Conservation (phyloP, 2,888 invertebrate species). For the Blastobasis lacticolella region DNA sequence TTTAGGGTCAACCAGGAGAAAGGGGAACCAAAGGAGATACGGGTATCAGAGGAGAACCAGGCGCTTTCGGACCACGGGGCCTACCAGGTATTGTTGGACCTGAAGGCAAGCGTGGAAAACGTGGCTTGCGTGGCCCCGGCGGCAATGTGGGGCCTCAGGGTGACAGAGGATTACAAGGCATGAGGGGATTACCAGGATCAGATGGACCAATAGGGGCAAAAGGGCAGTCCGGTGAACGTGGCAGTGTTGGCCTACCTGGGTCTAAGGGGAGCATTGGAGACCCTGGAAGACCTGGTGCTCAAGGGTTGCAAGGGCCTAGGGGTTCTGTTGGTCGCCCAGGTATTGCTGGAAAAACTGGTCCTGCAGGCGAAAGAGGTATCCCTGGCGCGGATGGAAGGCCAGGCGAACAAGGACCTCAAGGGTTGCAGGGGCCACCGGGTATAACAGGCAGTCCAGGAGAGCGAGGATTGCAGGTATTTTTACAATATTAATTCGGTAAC, state of each 20-base stretch:
- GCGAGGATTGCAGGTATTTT: slow-evolving; percentile 78
- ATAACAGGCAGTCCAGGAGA: slow-evolving; percentile 85
- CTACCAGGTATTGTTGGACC: slow-evolving; percentile 82
- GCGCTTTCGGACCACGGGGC: slow-evolving; percentile 82
- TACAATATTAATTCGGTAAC: no score
- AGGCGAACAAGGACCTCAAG: slow-evolving; percentile 87
- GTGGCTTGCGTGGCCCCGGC: slow-evolving; percentile 84
- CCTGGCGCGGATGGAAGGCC: slow-evolving; percentile 90
- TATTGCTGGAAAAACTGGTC: slow-evolving; percentile 79
- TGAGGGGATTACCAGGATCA: slow-evolving; percentile 81
- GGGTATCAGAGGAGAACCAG: slow-evolving; percentile 84
- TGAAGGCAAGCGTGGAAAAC: slow-evolving; percentile 87
- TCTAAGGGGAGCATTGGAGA: slow-evolving; percentile 77
- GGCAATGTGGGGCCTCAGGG: slow-evolving; percentile 83
- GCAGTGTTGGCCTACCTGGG: slow-evolving; percentile 66
- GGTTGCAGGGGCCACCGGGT: slow-evolving; percentile 86
- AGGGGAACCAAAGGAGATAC: slow-evolving; percentile 86
- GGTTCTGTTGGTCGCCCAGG: slow-evolving; percentile 82
- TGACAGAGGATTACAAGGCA: slow-evolving; percentile 80
- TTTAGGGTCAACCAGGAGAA: slow-evolving; percentile 84
- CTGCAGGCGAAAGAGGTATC: slow-evolving; percentile 81
- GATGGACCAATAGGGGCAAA: slow-evolving; percentile 85
- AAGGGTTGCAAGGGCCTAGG: slow-evolving; percentile 78
- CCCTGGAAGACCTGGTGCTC: slow-evolving; percentile 77
- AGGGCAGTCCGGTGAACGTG: slow-evolving; percentile 83